These are phyloP conservation scores for Ceyx margarethae DNA, from an alignment of 2,113 vertebrate genomes.

Conservation along the genomic window DNA sequence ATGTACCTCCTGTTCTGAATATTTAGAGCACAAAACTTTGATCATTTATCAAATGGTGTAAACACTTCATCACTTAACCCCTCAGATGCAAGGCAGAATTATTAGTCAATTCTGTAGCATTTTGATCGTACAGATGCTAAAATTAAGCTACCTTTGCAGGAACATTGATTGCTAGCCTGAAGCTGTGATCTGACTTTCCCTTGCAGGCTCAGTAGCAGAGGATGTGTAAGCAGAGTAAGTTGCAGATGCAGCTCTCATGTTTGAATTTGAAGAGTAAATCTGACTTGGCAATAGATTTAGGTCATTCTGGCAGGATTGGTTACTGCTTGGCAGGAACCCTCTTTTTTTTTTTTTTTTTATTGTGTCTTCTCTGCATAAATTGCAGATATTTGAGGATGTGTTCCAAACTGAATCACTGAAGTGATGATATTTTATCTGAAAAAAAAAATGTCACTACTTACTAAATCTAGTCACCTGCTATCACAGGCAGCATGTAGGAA, in stretches of 20 bases:
- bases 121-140: background rate
- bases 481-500: background rate
- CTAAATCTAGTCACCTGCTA: background rate
- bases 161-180: background rate
- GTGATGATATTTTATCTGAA: slow-evolving; percentile 10
- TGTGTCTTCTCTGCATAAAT: slow-evolving; percentile 18
- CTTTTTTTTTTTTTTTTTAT: background rate
- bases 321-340: slow-evolving; percentile 36
- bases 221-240: background rate
- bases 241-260: background rate
- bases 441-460: slow-evolving; percentile 1
- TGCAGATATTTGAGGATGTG: slow-evolving; percentile 44
- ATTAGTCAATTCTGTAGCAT: background rate
- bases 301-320: slow-evolving; percentile 13
- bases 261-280: slow-evolving; percentile 50
- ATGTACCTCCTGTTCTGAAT: background rate
- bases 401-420: slow-evolving; percentile 1
- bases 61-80: background rate
- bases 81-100: background rate
- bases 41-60: background rate
- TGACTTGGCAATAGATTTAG: slow-evolving; percentile 44
- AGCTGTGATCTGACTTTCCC: slow-evolving; percentile 17
- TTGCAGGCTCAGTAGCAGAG: slow-evolving; percentile 24
- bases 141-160: background rate
- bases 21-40: background rate